Evolutionary conservation across 1,140 invertebrate genomes (phyloP).

Genomic region (Papilio glaucus): DNA sequence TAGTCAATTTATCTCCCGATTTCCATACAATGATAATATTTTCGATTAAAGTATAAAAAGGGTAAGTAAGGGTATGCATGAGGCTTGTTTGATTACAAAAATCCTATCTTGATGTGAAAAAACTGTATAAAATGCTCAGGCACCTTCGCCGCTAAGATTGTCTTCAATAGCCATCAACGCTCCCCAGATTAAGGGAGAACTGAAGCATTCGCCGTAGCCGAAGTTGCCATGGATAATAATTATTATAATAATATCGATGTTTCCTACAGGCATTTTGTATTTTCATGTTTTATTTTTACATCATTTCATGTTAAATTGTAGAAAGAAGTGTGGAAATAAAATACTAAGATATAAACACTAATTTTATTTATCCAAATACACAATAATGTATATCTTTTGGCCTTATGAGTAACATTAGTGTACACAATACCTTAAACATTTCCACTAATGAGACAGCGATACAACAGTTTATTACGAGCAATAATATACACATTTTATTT

Average conservation of each 20-base stretch:
- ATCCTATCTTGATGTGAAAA: no score
- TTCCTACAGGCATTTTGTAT: neutral
- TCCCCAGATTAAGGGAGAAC: no score
- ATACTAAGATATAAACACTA: constrained; percentile 59
- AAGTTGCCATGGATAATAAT: no score
- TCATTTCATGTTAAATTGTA: neutral
- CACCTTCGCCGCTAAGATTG: no score
- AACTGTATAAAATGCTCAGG: no score
- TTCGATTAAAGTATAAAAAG: no score
- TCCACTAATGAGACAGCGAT: constrained; percentile 71
- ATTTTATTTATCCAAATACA: constrained; percentile 76
- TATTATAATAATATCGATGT: neutral
- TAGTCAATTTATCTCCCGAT: no score
- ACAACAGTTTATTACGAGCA: constrained; percentile 73
- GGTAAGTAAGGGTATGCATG: no score
- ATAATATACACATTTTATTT: constrained; percentile 68
- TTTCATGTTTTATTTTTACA: neutral
- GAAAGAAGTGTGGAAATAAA: constrained; percentile 36
- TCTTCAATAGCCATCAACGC: no score
- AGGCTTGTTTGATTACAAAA: no score
- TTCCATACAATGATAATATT: no score
- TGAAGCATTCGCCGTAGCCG: no score
- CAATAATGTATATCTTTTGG: constrained; percentile 80
- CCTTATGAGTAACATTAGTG: constrained; percentile 76
- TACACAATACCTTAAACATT: constrained; percentile 68